Evolutionary conservation across 2,113 vertebrate genomes (phyloP).

Genomic region (Sclerurus mexicanus): DNA sequence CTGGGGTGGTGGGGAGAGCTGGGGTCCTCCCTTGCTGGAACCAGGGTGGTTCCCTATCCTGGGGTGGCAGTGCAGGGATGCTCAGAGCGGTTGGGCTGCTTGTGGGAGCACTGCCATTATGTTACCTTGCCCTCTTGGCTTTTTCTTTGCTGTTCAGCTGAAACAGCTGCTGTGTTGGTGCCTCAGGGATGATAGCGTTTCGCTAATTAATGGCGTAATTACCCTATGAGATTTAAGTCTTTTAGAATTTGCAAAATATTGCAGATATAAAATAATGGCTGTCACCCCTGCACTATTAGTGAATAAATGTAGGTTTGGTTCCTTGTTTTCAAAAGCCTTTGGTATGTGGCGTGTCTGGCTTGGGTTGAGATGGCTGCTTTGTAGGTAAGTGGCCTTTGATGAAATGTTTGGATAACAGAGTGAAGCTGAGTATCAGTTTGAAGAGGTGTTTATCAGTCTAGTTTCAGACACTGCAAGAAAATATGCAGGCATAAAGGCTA

Average conservation of each 20-base stretch:
- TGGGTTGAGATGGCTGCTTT: background rate
- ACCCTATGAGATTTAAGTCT: background rate
- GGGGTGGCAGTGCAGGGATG: rapidly evolving
- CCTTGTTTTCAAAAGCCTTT: background rate
- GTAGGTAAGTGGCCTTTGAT: background rate
- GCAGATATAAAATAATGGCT: background rate
- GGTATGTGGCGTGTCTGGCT: background rate
- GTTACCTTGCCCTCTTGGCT: background rate
- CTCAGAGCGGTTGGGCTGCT: background rate
- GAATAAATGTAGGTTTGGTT: background rate
- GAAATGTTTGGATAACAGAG: slow-evolving; percentile 7
- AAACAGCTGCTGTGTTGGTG: background rate
- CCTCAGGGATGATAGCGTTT: background rate
- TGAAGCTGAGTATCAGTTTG: background rate
- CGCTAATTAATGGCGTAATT: background rate
- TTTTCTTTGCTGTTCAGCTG: background rate
- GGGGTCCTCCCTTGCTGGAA: background rate
- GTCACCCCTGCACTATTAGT: background rate
- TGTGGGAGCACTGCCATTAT: no score
- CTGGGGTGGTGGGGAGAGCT: background rate
- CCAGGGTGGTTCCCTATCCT: background rate
- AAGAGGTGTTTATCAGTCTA: slow-evolving; percentile 1
- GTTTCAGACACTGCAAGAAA: background rate
- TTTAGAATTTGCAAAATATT: background rate
- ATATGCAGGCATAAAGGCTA: background rate